phyloP scores from a whole-genome alignment of 2,113 vertebrate genomes.

The Nansenia antarctica region DNA sequence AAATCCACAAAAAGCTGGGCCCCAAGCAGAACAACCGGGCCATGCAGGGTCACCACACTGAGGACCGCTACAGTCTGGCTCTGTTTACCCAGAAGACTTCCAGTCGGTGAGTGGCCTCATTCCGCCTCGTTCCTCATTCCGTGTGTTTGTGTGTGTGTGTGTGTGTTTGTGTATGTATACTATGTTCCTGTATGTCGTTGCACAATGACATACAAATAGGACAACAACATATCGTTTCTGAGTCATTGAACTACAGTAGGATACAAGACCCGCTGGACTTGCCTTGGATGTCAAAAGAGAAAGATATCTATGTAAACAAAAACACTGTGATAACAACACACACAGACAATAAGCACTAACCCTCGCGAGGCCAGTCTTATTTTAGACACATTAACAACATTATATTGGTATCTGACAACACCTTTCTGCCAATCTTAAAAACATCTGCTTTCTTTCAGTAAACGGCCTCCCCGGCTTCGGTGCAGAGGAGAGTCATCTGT shows the following conservation, averaged over 20 bases:
- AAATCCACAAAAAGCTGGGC: neutral
- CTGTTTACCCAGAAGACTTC: slow-evolving; percentile 4
- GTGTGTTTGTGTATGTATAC: neutral
- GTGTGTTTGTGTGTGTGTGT: neutral
- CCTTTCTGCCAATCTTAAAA: neutral
- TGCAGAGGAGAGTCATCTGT: neutral
- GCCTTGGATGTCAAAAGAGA: neutral
- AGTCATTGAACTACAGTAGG: neutral
- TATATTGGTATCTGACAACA: neutral
- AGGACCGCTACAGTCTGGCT: neutral
- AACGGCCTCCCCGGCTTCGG: neutral
- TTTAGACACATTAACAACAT: neutral
- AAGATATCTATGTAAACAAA: neutral
- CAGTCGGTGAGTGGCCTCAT: slow-evolving; percentile 1
- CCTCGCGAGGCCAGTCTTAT: neutral
- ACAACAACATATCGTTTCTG: neutral
- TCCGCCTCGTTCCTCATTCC: neutral
- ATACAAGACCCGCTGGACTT: neutral
- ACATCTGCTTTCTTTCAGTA: neutral
- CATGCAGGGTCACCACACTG: neutral
- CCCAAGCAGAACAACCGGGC: neutral
- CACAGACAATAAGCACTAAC: neutral
- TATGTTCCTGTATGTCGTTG: neutral
- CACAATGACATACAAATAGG: neutral
- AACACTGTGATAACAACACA: neutral